Conservation (phyloP, 2,888 invertebrate genomes). For the Notodonta ziczac region DNA sequence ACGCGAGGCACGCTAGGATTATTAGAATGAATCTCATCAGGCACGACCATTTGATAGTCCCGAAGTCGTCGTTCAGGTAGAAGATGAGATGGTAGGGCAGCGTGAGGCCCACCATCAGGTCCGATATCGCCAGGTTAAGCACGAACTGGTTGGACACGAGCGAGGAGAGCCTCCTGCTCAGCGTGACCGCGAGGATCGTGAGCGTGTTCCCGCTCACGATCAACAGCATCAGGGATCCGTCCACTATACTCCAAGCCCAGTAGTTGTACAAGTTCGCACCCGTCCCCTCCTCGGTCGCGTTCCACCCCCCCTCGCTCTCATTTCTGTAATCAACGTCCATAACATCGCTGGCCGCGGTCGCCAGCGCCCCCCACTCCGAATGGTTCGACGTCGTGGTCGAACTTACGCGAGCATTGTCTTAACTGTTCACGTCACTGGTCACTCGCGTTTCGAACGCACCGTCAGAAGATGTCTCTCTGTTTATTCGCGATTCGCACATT, state of each 20-base stretch:
- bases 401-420: slow-evolving; percentile 66
- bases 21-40: slow-evolving; percentile 89
- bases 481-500: slow-evolving; percentile 58
- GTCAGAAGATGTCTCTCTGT: slow-evolving; percentile 47
- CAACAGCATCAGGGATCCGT: slow-evolving; percentile 86
- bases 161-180: slow-evolving; percentile 88
- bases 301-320: slow-evolving; percentile 67
- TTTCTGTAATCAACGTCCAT: slow-evolving; percentile 78
- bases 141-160: slow-evolving; percentile 91
- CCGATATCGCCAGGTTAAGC: slow-evolving; percentile 91
- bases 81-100: slow-evolving; percentile 92
- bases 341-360: slow-evolving; percentile 80
- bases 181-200: slow-evolving; percentile 89
- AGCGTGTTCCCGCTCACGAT: slow-evolving; percentile 90
- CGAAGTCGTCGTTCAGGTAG: slow-evolving; percentile 86
- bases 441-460: slow-evolving; percentile 54
- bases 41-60: slow-evolving; percentile 86
- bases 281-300: slow-evolving; percentile 61
- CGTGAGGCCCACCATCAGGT: slow-evolving; percentile 90
- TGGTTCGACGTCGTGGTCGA: slow-evolving; percentile 76
- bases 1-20: slow-evolving; percentile 90
- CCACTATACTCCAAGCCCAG: slow-evolving; percentile 87
- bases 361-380: slow-evolving; percentile 75
- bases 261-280: slow-evolving; percentile 70
- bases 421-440: slow-evolving; percentile 62